Base-by-base conservation (phyloP, 2,113 vertebrate species). In the Upupa epops region DNA sequence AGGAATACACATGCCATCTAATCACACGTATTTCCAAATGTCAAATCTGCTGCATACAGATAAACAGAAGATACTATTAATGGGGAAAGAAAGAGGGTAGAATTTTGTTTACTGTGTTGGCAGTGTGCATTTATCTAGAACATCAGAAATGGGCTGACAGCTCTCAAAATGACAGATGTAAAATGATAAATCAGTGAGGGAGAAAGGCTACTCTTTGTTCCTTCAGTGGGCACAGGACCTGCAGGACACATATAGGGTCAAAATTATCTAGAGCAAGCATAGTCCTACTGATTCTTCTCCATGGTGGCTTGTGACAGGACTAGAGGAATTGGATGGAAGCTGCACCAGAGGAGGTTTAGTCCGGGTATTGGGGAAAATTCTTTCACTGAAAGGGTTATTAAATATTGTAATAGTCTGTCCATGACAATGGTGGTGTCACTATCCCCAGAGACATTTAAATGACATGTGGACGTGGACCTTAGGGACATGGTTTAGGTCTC, bases 91-190 rank as follows among this genome's bases (percentile, higher is more conserved):
- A 72, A 83, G 40, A 93, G 3, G 7, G 2, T 82, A 31, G 1
- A 11, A 32, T 83, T 70, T 80, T 40, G 9, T 8, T 55, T 63
- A 32, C 20, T 29, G 14, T 46, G 13, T 32, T 26, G 32, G 59
- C 66, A 32, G 7, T 32, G 51, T 86, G 18, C 7, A 45, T 72
- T 73, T 12, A 58, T 7, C 15, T 76, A 48, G 8, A 79, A 68
- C 8, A 32, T 61, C 19, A 66, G 51, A 90, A 82, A 55, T 4
- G 5, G 8, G 36, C 19, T 65, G 13, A 26, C 1, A 6, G 3
- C 2, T 1, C 25, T 82, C 31, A 25, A 32, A 78, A 42, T 1
- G 3, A 48, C 18, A 12, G 11, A 29, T 45, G 12, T 0, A 1
- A 55, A 85, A 37, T 6, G 3, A 7, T 26, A 42, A 28, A 20